A percentile compares a stretch with the other conserved stretches of the same genome.
Evolutionary conservation across 2,888 invertebrate genomes (phyloP).

Genomic region (Pecten maximus): DNA sequence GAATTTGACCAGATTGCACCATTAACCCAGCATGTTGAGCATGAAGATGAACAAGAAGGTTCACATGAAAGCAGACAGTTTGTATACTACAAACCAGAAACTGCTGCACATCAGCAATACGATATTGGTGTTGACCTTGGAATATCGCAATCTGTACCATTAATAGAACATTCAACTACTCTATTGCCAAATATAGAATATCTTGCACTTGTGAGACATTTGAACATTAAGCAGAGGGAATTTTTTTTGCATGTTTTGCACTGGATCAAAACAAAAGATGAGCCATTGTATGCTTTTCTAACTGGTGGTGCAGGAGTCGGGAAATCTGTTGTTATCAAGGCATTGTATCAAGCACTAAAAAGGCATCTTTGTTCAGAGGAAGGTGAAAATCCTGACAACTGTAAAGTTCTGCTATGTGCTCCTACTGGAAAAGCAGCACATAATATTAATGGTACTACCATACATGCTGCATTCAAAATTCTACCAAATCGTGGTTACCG

Average conservation of each 20-base stretch:
- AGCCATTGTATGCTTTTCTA: too few relatives aligned
- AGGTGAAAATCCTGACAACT: too few relatives aligned
- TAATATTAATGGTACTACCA: too few relatives aligned
- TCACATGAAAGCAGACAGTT: conserved; percentile 47
- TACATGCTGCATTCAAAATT: too few relatives aligned
- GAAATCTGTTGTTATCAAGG: conserved; percentile 54
- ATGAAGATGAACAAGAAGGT: too few relatives aligned
- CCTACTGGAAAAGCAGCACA: too few relatives aligned
- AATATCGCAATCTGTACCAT: conserved; percentile 16
- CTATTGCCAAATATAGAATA: conserved; percentile 44
- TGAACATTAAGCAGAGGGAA: conserved; percentile 55
- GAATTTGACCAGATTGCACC: conserved; percentile 50
- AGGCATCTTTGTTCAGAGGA: too few relatives aligned
- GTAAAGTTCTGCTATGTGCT: too few relatives aligned
- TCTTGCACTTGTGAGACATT: conserved; percentile 33
- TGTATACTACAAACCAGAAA: conserved; percentile 50
- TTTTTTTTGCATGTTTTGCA: too few relatives aligned
- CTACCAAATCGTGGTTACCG: conserved; percentile 53
- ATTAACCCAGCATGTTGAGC: conserved; percentile 42
- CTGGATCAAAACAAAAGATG: too few relatives aligned
- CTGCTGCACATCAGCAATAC: conserved; percentile 42
- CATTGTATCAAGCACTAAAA: conserved; percentile 54
- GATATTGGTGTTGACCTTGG: conserved; percentile 52
- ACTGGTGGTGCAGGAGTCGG: conserved; percentile 59
- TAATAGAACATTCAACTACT: neutral